A percentile compares a stretch with the other conserved stretches of the same genome.
phyloP scores from a whole-genome alignment of 2,888 invertebrate genomes.

The Hololepta plana region DNA sequence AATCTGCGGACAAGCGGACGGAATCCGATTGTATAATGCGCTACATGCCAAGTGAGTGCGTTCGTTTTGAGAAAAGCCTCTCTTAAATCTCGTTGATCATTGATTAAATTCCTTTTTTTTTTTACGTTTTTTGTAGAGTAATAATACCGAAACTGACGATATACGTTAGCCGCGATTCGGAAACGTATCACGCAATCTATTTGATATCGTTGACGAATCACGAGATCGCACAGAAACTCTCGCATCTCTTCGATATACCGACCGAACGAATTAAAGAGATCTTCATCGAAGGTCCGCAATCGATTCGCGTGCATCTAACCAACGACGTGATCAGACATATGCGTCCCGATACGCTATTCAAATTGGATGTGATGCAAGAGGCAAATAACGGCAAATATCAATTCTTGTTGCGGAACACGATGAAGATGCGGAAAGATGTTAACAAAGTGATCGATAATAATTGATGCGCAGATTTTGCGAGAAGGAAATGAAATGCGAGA shows the following conservation, averaged over 20 bases:
- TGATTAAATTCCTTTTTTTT: conserved; percentile 5
- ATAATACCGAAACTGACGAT: conserved; percentile 65
- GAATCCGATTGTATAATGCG: conserved; percentile 82
- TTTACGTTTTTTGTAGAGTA: conserved; percentile 27
- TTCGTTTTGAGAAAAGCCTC: neutral
- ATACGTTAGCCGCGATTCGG: conserved; percentile 52
- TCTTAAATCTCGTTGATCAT: conserved; percentile 4
- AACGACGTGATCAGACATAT: conserved; percentile 74
- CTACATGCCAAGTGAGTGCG: conserved; percentile 61
- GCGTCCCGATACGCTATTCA: conserved; percentile 57
- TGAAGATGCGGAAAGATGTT: too few species aligned
- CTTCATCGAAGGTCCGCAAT: conserved; percentile 65
- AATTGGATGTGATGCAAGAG: conserved; percentile 12
- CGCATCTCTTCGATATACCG: conserved; percentile 34
- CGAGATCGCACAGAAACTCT: conserved; percentile 49
- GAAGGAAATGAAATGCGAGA: too few species aligned
- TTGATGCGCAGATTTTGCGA: too few species aligned
- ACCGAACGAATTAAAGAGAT: conserved; percentile 33
- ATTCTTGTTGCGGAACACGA: too few species aligned
- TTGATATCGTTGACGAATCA: conserved; percentile 45
- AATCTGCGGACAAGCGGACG: conserved; percentile 87
- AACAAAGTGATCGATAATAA: too few species aligned
- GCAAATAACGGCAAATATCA: conserved; percentile 9
- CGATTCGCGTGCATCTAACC: conserved; percentile 66
- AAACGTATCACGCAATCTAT: conserved; percentile 64